phyloP scores from a whole-genome alignment of 2,888 invertebrate species.

The Stenolophus ochropezus region DNA sequence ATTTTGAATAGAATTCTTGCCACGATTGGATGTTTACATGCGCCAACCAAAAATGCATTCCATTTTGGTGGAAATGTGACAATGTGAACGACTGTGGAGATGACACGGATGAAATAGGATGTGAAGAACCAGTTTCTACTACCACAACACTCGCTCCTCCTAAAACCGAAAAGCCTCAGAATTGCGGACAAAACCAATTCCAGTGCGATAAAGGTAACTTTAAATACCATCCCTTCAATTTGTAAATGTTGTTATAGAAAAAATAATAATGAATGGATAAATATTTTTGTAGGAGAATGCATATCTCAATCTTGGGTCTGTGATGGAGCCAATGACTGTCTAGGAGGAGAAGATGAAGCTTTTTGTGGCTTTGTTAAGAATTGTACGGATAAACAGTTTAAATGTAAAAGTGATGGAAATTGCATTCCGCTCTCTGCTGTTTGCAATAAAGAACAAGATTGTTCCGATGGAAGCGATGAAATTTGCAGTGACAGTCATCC shows the following conservation, averaged over 20 bases:
- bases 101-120: conserved; percentile 80
- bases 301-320: conserved; percentile 79
- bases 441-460: conserved; percentile 76
- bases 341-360: conserved; percentile 78
- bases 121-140: conserved; percentile 58
- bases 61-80: conserved; percentile 89
- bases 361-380: conserved; percentile 67
- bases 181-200: conserved; percentile 77
- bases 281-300: conserved; percentile 74
- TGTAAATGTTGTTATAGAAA: too few species aligned
- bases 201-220: conserved; percentile 74
- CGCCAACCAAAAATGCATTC: conserved; percentile 81
- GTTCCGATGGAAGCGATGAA: conserved; percentile 78
- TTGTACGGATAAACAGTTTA: conserved; percentile 74
- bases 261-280: too few species aligned
- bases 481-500: conserved; percentile 68
- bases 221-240: too few species aligned
- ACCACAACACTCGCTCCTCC: conserved; percentile 66
- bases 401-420: conserved; percentile 78
- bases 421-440: conserved; percentile 75
- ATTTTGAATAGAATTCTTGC: conserved; percentile 75
- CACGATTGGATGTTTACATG: conserved; percentile 88
- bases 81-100: conserved; percentile 85
- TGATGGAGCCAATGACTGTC: conserved; percentile 78
- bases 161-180: conserved; percentile 62